phyloP scores from a whole-genome alignment of 1,140 invertebrate genomes.

The Diprion similis region DNA sequence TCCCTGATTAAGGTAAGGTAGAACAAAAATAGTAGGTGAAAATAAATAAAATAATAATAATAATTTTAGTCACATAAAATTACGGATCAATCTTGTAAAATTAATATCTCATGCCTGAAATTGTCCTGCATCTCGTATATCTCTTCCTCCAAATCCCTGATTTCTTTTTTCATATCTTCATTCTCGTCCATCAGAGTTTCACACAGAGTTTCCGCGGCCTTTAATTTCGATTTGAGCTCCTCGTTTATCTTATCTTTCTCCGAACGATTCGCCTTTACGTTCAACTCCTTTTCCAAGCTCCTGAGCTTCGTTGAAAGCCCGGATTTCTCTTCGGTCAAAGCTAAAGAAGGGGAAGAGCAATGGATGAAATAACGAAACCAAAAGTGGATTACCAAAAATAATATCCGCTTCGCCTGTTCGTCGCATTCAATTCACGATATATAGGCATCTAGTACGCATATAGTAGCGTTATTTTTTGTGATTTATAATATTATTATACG shows the following conservation, averaged over 20 bases:
- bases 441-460: neutral
- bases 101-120: constrained; percentile 70
- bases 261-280: constrained; percentile 57
- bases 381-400: neutral
- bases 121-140: constrained; percentile 99
- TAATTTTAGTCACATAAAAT: constrained; percentile 17
- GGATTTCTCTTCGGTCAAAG: constrained; percentile 53
- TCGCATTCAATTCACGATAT: too few species aligned
- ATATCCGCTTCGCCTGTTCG: too few species aligned
- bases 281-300: constrained; percentile 60
- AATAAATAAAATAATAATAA: constrained; percentile 12
- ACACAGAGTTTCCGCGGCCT: constrained; percentile 86
- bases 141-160: constrained; percentile 92
- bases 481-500: neutral
- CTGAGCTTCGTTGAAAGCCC: constrained; percentile 60
- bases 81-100: neutral
- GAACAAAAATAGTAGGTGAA: constrained; percentile 51
- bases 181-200: constrained; percentile 97
- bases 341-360: constrained; percentile 33
- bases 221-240: constrained; percentile 79
- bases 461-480: neutral
- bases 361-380: neutral
- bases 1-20: constrained; percentile 72
- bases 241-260: constrained; percentile 67
- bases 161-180: constrained; percentile 92